Base-by-base conservation (phyloP, 2,113 vertebrate genomes). In the Misgurnus mizolepis region DNA sequence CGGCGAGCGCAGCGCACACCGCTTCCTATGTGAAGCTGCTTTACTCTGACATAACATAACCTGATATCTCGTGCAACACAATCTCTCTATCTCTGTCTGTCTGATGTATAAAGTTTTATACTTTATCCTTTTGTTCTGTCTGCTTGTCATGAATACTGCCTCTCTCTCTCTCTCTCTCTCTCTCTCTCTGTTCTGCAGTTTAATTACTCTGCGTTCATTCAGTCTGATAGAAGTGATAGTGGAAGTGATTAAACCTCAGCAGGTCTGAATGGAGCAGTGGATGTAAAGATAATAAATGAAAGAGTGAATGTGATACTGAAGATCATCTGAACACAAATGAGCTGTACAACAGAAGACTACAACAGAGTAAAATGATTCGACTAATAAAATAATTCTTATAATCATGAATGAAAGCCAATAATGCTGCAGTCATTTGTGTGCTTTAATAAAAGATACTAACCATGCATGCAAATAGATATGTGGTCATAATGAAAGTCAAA, bases 91-190 rank as follows among this genome's bases (percentile, higher is more conserved):
- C 10, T 69, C 41, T 3, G 8, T 69, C 70, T 64, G 43, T 69
- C 78, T 58, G 49, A 50, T 50, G 72, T 76, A 49, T 71, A 72
- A 62, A 49, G 17, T 67, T 67, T 83, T 65, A 49, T 71, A 80
- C 82, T 77, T 58, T 49, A 80, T 50, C 67, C 15, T 45, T 66
- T 62, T 47, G 66, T 67, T 76, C 72, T 47, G 47, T 78, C 79
- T 73, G 43, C 69, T 56, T 67, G 61, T 55, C 70, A 80, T 11
- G 72, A 66, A 49, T 89, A 85, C 84, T 89, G 84, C 88, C 83
- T 79, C 84, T 84, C 84, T 90, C 87, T 88, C 72, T 60, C 66
- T 69, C 41, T 67, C 27, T 69, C 58, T 58, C 49, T 78, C 76
- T 78, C 41, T 76, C 67, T 56, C 50, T 68, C 49, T 72, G 27